Conservation (phyloP, 2,888 invertebrate species). For the Lycia hirtaria region DNA sequence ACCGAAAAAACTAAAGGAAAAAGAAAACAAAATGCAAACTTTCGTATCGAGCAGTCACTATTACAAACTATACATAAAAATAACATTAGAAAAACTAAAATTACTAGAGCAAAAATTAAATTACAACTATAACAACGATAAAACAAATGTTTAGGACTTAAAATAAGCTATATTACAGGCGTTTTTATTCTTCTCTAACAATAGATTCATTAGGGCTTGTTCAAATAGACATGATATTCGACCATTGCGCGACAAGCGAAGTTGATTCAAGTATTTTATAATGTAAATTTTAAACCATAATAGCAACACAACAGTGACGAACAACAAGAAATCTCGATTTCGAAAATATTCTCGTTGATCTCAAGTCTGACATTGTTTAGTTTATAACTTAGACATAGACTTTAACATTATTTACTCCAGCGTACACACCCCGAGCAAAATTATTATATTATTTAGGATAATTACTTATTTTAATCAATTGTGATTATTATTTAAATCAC, state of each 20-base stretch:
- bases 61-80: slow-evolving; percentile 38
- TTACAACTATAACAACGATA: slow-evolving; percentile 71
- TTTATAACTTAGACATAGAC: too few species aligned
- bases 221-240: background rate
- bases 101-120: slow-evolving; percentile 56
- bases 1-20: slow-evolving; percentile 15
- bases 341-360: too few species aligned
- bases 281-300: too few species aligned
- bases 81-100: slow-evolving; percentile 58
- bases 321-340: too few species aligned
- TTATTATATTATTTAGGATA: too few species aligned
- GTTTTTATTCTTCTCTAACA: slow-evolving; percentile 47
- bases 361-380: too few species aligned
- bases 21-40: slow-evolving; percentile 27
- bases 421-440: too few species aligned
- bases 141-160: slow-evolving; percentile 69
- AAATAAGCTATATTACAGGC: slow-evolving; percentile 73
- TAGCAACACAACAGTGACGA: too few species aligned
- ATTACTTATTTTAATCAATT: too few species aligned
- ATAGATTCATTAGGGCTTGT: slow-evolving; percentile 5
- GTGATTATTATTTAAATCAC: too few species aligned
- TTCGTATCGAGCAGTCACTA: slow-evolving; percentile 29
- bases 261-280: background rate
- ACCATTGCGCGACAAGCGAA: background rate
- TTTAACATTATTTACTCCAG: too few species aligned